A percentile compares a stretch with the other conserved stretches of the same genome.
These are phyloP conservation scores for Habrosyne pyritoides DNA, from an alignment of 2,888 invertebrate genomes.

Conservation along the genomic window DNA sequence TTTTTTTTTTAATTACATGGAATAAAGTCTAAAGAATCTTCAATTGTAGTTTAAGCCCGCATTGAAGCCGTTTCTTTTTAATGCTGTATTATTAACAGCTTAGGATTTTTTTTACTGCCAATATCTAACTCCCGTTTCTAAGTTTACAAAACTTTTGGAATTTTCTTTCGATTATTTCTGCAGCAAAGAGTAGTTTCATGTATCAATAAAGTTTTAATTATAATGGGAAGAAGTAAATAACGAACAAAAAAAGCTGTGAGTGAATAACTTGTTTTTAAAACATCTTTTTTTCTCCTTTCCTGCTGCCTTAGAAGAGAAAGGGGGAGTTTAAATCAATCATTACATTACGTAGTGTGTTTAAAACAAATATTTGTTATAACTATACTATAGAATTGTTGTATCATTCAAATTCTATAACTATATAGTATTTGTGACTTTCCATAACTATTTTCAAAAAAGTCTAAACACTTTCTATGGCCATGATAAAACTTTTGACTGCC, in stretches of 20 bases:
- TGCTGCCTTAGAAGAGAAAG: conserved; percentile 80
- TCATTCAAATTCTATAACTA: conserved; percentile 72
- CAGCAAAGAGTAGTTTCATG: not conserved
- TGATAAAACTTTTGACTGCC: conserved; percentile 67
- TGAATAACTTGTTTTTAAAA: conserved; percentile 37
- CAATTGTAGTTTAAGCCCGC: too few species aligned
- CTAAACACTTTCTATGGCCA: conserved; percentile 69
- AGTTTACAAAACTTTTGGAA: too few species aligned
- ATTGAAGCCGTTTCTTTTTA: too few species aligned
- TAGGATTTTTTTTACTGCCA: too few species aligned
- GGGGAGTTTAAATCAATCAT: conserved; percentile 71
- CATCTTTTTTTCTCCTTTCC: conserved; percentile 70
- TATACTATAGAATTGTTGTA: conserved; percentile 66
- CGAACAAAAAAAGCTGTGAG: conserved; percentile 41
- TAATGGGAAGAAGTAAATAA: conserved; percentile 36
- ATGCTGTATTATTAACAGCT: too few species aligned
- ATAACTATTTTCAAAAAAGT: conserved; percentile 27
- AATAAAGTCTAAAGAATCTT: too few species aligned
- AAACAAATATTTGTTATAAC: conserved; percentile 50
- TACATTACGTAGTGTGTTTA: conserved; percentile 62
- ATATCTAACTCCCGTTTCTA: too few species aligned
- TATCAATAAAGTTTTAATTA: not conserved
- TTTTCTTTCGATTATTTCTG: too few species aligned
- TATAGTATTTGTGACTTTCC: conserved; percentile 46
- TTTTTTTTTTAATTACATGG: too few species aligned